Percentiles rank a stretch among this genome's conserved stretches.
phyloP scores from a whole-genome alignment of 2,113 vertebrate species.

The Syrmaticus mikado region DNA sequence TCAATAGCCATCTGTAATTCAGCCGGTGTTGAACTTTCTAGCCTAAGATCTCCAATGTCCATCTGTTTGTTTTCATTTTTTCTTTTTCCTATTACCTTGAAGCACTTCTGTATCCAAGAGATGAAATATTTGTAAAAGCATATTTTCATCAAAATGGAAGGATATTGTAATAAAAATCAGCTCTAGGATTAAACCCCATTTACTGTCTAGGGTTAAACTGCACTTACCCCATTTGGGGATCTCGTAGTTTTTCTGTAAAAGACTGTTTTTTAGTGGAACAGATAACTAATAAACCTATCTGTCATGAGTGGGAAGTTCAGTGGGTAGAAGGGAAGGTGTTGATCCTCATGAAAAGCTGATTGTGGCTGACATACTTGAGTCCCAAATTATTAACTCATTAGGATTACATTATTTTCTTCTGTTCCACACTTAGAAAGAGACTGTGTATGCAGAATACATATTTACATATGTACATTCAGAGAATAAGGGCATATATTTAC shows the following conservation, averaged over 20 bases:
- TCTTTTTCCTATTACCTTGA: not conserved
- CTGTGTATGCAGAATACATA: not conserved
- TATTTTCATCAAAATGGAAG: not conserved
- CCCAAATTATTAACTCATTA: not conserved
- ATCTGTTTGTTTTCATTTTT: not conserved
- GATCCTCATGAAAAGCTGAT: not conserved
- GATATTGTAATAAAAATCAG: not conserved
- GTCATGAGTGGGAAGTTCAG: accelerated
- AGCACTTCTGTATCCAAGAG: not conserved
- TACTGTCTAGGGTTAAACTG: not conserved
- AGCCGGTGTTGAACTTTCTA: not conserved
- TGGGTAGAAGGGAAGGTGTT: not conserved
- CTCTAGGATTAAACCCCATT: not conserved
- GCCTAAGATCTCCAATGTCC: not conserved
- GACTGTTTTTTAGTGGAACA: not conserved
- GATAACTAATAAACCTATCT: not conserved
- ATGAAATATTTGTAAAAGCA: not conserved
- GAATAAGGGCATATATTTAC: not conserved
- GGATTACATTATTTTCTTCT: not conserved
- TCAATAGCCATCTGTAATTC: accelerated
- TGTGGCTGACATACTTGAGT: accelerated
- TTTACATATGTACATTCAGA: not conserved
- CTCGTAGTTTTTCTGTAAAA: not conserved
- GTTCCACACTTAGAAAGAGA: not conserved
- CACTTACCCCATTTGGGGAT: not conserved